Base-by-base conservation (phyloP, 2,797 vertebrate species). In the Onychomys arenicola region DNA sequence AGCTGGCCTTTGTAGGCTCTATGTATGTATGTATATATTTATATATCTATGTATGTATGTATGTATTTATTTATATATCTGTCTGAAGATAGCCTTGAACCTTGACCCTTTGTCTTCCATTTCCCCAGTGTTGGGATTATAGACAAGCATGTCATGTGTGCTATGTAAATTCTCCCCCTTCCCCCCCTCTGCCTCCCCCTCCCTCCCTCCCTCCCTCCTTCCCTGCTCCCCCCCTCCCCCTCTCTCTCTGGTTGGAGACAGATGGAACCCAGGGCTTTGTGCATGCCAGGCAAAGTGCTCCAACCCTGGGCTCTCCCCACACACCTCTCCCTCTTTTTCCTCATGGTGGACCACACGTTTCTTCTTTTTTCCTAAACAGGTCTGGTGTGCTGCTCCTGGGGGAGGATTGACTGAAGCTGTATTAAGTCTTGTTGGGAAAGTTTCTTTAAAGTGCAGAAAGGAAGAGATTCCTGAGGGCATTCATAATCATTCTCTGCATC, bases 401-500 rank as follows among this genome's bases (percentile, higher is more conserved):
- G 55, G 4, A 95, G 29, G 14, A 43, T 13, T 91, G 55, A 89
- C 34, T 49, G 55, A 59, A 71, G 17, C 23, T 61, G 34, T 6
- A 59, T 96, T 90, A 59, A 91, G 21, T 87, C 85, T 43, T 14
- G 23, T 91, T 83, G 63, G 86, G 89, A 34, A 43, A 55, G 32
- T 52, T 52, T 92, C n/a, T 91, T 92, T 92, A 63, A 93, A 76
- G 29, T 71, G 92, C 76, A 67, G 49, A 89, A 91, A 59, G 46
- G 49, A 88, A n/a, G 73, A 52, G 61, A 77, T 73, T 90, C 55
- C 88, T 40, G 43, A 61, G 17, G 34, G 57, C n/a, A 65, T 94
- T 46, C 86, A 49, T 61, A 94, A 82, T 34, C 63, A n/a, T 55
- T 49, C 59, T 75, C 84, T 89, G 73, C 11, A 43, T 86, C 59